Conservation (phyloP, 2,888 invertebrate genomes). For the Calliphora vomitoria region DNA sequence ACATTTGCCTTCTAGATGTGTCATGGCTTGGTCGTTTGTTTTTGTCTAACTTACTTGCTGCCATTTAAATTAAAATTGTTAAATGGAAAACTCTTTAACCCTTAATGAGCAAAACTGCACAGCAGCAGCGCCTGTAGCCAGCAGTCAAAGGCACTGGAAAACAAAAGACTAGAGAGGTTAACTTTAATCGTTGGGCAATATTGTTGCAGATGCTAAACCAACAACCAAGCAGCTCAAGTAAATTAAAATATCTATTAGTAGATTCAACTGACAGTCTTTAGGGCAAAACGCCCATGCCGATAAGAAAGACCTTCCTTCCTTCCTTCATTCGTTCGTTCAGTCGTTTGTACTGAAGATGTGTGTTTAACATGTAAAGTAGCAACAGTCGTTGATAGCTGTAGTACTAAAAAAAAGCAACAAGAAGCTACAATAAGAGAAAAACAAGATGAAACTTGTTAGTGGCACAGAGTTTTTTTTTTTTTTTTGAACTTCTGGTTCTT, state of each 20-base stretch:
- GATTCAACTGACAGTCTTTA: slow-evolving; percentile 45
- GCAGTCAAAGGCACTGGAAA: slow-evolving; percentile 3
- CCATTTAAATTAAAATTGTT: slow-evolving; percentile 39
- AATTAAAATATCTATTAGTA: slow-evolving; percentile 58
- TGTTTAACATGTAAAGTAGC: slow-evolving; percentile 7
- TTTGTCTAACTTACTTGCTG: slow-evolving; percentile 12
- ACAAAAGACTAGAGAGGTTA: slow-evolving; percentile 1
- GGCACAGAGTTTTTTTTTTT: slow-evolving; percentile 6
- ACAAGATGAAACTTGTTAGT: neutral
- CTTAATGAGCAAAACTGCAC: slow-evolving; percentile 8
- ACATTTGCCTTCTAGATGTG: slow-evolving; percentile 40
- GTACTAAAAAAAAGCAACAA: neutral
- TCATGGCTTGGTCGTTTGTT: neutral
- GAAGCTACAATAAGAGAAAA: neutral
- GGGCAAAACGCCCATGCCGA: slow-evolving; percentile 22
- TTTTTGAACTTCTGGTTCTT: neutral
- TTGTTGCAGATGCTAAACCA: slow-evolving; percentile 28
- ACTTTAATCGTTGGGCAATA: slow-evolving; percentile 7
- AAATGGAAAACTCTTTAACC: slow-evolving; percentile 41
- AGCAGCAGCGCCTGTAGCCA: slow-evolving; percentile 20
- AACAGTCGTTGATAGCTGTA: neutral
- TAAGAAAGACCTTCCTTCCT: neutral
- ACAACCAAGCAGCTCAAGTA: neutral
- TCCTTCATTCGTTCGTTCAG: neutral
- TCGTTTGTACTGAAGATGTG: slow-evolving; percentile 23